Evolutionary conservation across 2,113 vertebrate genomes (phyloP), one percentile per base, ranked within the genome.

Genomic region (Phalacrocorax pelagicus): DNA sequence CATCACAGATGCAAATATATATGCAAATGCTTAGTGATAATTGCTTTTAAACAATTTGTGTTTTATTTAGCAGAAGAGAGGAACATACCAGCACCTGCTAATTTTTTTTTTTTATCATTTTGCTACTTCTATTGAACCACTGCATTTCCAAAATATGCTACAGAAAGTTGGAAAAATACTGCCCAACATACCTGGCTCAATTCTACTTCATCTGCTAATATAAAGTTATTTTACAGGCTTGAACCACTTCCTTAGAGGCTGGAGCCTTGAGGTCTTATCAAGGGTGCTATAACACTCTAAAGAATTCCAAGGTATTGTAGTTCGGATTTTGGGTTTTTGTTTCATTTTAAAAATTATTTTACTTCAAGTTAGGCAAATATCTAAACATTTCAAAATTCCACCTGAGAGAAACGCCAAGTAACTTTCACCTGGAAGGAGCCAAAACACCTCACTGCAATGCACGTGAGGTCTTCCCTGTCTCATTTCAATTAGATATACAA

Each of bases 1-100:
- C 49, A 95, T 90, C 73, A 71, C 1, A 10, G 54, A 63, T 18
- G 38, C 23, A 95, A 78, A 96, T 61, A 95, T 23, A 95, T 94
- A 85, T 71, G 47, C 82, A 86, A 96, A 94, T 81, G 1, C 32
- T 55, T 57, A 55, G 36, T n/a, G 36, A 63, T 58, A 79, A 79
- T 15, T 51, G 27, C 18, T 86, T 92, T 89, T 66, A 79, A 51
- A 55, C n/a, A 74, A 49, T 40, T 82, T 2, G 3, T 55, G 74
- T 62, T 91, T 87, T 72, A 81, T 65, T 84, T 67, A 92, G 65
- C 19, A 75, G 67, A 87, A 74, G 17, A 61, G 65, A 61, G 44
- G 12, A 73, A 63, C 19, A 63, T 57, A 70, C 6, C 6, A 54
- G 38, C 36, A 30, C 67, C 22, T 62, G 59, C 11, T 38, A 11